Base-by-base conservation (phyloP, 2,888 invertebrate genomes). In the Philonicus albiceps region DNA sequence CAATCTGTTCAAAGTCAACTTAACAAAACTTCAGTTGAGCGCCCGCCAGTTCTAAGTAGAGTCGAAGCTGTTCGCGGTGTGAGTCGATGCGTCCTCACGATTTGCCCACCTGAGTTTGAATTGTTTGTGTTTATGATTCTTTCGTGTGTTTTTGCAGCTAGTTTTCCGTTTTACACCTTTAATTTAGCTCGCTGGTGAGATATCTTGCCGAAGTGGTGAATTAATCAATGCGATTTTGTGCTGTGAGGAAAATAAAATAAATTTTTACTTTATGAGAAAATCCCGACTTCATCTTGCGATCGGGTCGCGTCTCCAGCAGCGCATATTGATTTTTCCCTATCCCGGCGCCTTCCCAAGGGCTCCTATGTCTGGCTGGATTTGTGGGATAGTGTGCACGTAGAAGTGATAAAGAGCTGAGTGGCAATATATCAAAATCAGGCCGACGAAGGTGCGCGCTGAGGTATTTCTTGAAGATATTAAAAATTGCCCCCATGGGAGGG, bases 1-100 rank as follows among this genome's bases (percentile, higher is more conserved):
- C 80, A 72, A 80, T 64, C 64, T 19, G 72, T 37, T 34, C 43
- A 43, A 73, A 73, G 81, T 78, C 43, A 73, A 86, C 55, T 49
- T 74, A 83, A 86, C 80, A 86, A 80, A 27, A 86, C 43, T 40
- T 83, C 86, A 83, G 86, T 86, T 86, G 86, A 83, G 74, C 83
- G 83, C 74, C 86, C 83, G 83, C 81, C 86, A 83, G 86, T 49
- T 80, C 31, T 53, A 53, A 43, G 40, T 16, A 43, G 40, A 43
- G 49, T n/a, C 49, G 16, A 5, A 49, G n/a, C n/a, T 6, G 49
- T n/a, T n/a, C n/a, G 49, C n/a, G 16, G 19, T n/a, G 49, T 4
- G 27, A 78, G 27, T 80, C 13, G 80, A 22, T 11, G 22, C n/a
- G 49, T 80, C 8, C 53, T n/a, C 22, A 27, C 53, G 80, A 31